Base-by-base conservation (phyloP, 2,888 invertebrate species). In the Malthinus flaveolus region DNA sequence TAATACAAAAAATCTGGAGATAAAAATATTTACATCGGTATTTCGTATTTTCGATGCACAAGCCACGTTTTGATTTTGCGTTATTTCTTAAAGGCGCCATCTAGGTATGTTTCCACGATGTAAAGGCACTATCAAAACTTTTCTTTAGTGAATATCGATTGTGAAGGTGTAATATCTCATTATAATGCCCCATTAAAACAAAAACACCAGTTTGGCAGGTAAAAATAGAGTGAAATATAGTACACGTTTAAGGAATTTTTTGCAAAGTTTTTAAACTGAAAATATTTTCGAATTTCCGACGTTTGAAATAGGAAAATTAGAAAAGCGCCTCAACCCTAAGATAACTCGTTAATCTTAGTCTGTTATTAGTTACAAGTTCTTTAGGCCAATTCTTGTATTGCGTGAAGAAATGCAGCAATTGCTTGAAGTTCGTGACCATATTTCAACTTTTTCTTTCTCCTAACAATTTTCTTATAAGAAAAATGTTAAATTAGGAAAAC, bases 361-460 rank as follows among this genome's bases (percentile, higher is more conserved):
- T 47, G 53, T 56, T 61, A 58, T 61, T 61, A 57, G 55, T 63
- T 57, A 65, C 59, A 65, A 65, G 63, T 65, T 65, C 65, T 63
- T 65, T 63, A 63, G 63, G 58, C 53, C 60, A 55, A 49, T 57
- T 56, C 55, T 61, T 55, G 65, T 57, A 63, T 61, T 61, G 61
- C 63, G 65, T 65, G 61, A 65, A 63, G 65, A 65, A 65, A 63
- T 59, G 56, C 61, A 59, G 61, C 63, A 59, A 62, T 64, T 62
- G 62, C 62, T 58, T 55, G 63, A 63, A 65, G 50, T 65, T 65
- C 57, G 59, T 54, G 59, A 61, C 63, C 61, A 63, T 62, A 63
- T 61, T 63, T 65, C 56, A 65, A 63, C 39, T 49, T 42, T 56
- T 49, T 49, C n/a, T 56, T 46, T 23, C 42, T 49, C 56, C 52